Base-by-base conservation (phyloP, 2,113 vertebrate genomes). In the Percina caprodes region DNA sequence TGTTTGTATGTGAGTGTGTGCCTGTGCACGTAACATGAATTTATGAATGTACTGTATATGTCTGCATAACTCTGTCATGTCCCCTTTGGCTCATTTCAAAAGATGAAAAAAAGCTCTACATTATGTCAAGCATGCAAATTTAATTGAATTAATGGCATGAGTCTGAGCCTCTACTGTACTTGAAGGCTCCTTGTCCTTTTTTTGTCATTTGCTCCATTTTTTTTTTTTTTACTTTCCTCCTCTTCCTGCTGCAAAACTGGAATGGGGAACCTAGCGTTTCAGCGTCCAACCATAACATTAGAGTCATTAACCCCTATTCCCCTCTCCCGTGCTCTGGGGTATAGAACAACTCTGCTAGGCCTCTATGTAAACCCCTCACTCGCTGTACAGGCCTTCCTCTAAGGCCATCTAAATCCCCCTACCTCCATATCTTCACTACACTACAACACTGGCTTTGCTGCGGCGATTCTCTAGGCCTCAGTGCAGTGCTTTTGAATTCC, bases 121-220 rank as follows among this genome's bases (percentile, higher is more conserved):
- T 94, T 95, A 91, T 95, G 95, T 97, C 96, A 97, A 94, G 93
- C 93, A 88, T 94, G 96, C 93, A 95, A 86, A 96, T 96, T 91
- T 96, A 96, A 97, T 96, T 97, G 96, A 96, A 96, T 96, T 97
- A 97, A 97, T 96, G 96, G 95, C 88, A 87, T 77, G 87, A 89
- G 89, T 89, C 86, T 83, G 48, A 93, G 95, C 93, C 95, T 95
- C 91, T 93, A 94, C 95, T 96, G 94, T 93, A 96, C 91, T 94
- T 78, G 91, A 92, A 93, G 96, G 94, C 93, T 95, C 92, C 91
- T 92, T 95, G 77, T 91, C 80, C 80, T 75, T n/a, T 67, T 59
- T 79, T 87, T 83, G 51, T 74, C 68, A 42, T 77, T 76, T 30
- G 52, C 79, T 87, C 58, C 21, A 58, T n/a, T 67, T 69, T 30